Evolutionary conservation across 2,888 invertebrate species (phyloP).

Genomic region (Buathra laborator): DNA sequence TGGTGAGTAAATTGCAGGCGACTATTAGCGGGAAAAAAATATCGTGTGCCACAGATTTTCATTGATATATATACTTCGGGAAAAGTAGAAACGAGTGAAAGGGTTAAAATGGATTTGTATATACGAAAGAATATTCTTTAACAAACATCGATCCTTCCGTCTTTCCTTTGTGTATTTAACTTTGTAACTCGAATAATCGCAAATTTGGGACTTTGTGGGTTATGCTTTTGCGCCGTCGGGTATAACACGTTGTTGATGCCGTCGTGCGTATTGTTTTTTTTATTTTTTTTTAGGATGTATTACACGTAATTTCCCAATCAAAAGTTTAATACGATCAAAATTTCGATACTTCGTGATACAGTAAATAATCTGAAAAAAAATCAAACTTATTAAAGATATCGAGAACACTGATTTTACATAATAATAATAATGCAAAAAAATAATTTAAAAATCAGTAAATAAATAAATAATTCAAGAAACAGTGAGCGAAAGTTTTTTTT

Average conservation of each 20-base stretch:
- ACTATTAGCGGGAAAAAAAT: neutral
- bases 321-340: too few species aligned
- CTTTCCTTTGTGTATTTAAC: neutral
- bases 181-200: conserved; percentile 9
- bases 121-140: conserved; percentile 14
- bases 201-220: conserved; percentile 13
- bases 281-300: neutral
- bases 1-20: neutral
- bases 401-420: too few species aligned
- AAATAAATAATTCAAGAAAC: too few species aligned
- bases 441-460: too few species aligned
- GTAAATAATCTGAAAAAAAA: too few species aligned
- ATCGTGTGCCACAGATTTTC: neutral
- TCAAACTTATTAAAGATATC: too few species aligned
- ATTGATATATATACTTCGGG: neutral
- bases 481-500: too few species aligned
- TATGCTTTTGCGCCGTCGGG: conserved; percentile 37
- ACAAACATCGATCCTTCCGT: conserved; percentile 18
- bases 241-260: conserved; percentile 43
- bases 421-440: too few species aligned
- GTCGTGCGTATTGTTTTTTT: neutral
- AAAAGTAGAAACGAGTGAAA: neutral
- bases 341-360: too few species aligned
- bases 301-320: too few species aligned
- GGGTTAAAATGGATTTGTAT: conserved; percentile 22